A percentile compares a stretch with the other conserved stretches of the same genome.
phyloP scores from a whole-genome alignment of 1,140 invertebrate genomes.

The Cydia strobilella region DNA sequence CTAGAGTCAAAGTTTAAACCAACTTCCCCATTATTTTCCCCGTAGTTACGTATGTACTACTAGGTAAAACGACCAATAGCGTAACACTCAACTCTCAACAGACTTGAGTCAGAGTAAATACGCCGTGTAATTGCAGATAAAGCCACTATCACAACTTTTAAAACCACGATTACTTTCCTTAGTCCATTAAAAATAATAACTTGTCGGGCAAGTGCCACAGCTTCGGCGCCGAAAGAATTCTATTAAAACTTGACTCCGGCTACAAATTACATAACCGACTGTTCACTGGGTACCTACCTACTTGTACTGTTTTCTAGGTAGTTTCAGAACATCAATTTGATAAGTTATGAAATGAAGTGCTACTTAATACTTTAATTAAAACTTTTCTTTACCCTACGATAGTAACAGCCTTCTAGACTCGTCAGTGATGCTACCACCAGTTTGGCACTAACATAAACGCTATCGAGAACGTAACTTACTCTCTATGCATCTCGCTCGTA shows the following conservation, averaged over 20 bases:
- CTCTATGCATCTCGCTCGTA: no score
- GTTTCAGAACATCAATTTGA: not conserved
- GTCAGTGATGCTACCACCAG: no score
- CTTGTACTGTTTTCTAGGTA: not conserved
- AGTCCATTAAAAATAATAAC: constrained; percentile 28
- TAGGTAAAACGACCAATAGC: not conserved
- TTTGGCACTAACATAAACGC: no score
- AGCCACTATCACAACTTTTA: constrained; percentile 4
- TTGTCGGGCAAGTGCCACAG: constrained; percentile 26
- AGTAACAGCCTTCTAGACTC: no score
- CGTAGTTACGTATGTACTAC: not conserved
- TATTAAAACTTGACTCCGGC: constrained; percentile 63
- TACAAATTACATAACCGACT: not conserved
- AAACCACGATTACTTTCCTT: constrained; percentile 15
- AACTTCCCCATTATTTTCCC: not conserved
- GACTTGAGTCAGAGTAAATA: not conserved
- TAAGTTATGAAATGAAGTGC: no score
- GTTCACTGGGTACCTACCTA: not conserved
- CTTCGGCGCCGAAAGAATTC: constrained; percentile 49
- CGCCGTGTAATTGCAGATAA: constrained; percentile 1
- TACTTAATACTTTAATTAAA: no score
- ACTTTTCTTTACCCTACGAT: no score
- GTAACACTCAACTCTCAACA: not conserved
- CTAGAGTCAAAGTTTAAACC: not conserved
- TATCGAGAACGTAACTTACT: no score